These are phyloP conservation scores for Todiramphus chloris DNA, from an alignment of 2,113 vertebrate genomes.

Conservation along the genomic window DNA sequence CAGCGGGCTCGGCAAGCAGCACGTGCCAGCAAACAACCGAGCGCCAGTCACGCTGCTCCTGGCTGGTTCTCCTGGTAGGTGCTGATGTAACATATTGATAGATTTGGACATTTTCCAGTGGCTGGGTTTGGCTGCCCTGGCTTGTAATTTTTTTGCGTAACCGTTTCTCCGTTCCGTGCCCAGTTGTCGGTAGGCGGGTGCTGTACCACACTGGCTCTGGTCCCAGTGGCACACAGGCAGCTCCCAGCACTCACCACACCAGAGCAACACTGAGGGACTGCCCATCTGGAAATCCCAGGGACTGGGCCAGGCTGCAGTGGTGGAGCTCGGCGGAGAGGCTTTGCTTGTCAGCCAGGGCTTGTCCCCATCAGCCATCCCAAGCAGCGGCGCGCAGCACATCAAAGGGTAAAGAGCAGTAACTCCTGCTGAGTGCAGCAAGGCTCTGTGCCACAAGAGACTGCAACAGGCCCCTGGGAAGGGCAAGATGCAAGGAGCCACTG, in stretches of 20 bases:
- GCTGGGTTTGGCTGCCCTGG: neutral
- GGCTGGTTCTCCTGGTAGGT: neutral
- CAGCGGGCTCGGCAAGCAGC: neutral
- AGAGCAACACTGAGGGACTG: neutral
- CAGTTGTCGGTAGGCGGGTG: neutral
- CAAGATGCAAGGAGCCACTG: neutral
- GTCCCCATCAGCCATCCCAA: neutral
- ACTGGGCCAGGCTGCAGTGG: neutral
- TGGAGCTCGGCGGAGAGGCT: neutral
- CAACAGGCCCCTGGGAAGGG: neutral
- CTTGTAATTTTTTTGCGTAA: neutral
- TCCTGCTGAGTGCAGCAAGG: slow-evolving; percentile 39
- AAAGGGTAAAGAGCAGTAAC: neutral
- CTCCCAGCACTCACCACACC: neutral
- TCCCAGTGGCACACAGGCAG: neutral
- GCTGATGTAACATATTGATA: neutral
- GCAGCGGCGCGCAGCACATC: neutral
- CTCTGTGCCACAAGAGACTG: neutral
- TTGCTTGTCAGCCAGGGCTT: neutral
- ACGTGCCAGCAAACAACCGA: fast-evolving
- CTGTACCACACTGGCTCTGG: neutral
- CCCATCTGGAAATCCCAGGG: neutral
- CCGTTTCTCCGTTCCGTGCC: neutral
- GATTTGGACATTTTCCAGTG: neutral
- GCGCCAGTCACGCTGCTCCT: fast-evolving